Evolutionary conservation across 2,888 invertebrate species (phyloP).

Genomic region (Micoletzkya japonica): DNA sequence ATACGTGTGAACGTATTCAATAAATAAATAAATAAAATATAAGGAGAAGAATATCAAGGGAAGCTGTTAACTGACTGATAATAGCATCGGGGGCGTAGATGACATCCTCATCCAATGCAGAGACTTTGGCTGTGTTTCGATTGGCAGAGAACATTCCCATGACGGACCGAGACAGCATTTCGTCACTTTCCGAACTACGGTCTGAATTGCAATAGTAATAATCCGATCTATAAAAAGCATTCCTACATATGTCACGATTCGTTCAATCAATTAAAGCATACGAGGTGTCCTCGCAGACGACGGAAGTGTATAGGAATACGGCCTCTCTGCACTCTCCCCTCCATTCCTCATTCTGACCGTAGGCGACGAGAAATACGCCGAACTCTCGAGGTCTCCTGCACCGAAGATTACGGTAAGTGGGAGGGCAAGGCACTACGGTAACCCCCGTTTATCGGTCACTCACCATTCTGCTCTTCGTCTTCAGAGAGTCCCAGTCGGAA

Average conservation of each 20-base stretch:
- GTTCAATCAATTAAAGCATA: no score
- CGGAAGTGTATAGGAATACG: slow-evolving; percentile 26
- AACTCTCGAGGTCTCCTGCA: slow-evolving; percentile 16
- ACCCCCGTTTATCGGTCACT: background rate
- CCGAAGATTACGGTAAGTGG: background rate
- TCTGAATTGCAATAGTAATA: background rate
- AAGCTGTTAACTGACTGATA: slow-evolving; percentile 18
- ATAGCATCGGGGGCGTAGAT: slow-evolving; percentile 27
- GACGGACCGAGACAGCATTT: slow-evolving; percentile 25
- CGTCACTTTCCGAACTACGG: slow-evolving; percentile 12
- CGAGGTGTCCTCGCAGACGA: slow-evolving; percentile 25
- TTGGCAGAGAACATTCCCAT: slow-evolving; percentile 27
- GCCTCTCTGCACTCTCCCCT: slow-evolving; percentile 9
- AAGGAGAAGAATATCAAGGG: no score
- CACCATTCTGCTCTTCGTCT: slow-evolving; percentile 12
- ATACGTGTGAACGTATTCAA: no score
- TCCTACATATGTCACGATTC: background rate
- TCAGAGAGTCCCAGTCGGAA: slow-evolving; percentile 22
- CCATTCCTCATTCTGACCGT: slow-evolving; percentile 24
- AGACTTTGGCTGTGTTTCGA: background rate
- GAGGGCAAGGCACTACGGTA: background rate
- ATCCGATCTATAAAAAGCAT: background rate
- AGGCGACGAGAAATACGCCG: slow-evolving; percentile 13
- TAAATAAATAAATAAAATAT: no score
- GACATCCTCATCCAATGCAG: slow-evolving; percentile 20